Base-by-base conservation (phyloP, 2,113 vertebrate species). In the Aptenodytes patagonicus region DNA sequence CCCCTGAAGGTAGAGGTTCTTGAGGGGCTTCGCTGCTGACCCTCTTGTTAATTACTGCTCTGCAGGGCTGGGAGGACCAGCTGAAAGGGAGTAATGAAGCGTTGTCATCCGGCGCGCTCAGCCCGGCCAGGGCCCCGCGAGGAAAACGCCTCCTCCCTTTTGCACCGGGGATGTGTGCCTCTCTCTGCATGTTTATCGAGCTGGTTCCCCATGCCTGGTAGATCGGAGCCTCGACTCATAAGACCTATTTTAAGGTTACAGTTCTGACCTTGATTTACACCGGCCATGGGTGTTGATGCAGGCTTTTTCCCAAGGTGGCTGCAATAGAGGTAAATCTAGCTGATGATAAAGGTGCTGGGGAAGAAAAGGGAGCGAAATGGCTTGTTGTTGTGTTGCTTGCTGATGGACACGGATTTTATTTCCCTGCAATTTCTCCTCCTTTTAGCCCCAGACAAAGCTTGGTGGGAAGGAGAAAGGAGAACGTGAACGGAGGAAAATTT, bases 1-100 rank as follows among this genome's bases (percentile, higher is more conserved):
- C 69, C 91, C 94, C 94, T 42, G 78, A 88, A 95, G 96, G 91
- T 38, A 86, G 70, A 84, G 89, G 94, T 97, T 93, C 82, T 80
- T 90, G 68, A 93, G 88, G 84, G 87, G 70, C 87, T 94, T 85
- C 11, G 0, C 68, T 81, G 93, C 91, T 95, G 90, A 89, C 93
- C 95, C 94, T 75, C 82, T 73, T 9, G 71, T 66, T 95, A 95
- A 94, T 95, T 84, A 71, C 44, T 10, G 89, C 93, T 93, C 77
- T 25, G 87, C n/a, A 42, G 87, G 22, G 60, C 81, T 36, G 47
- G 83, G 77, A 93, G 25, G 54, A 68, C 65, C 25, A 14, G 91
- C 95, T 90, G 85, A 94, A 92, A 90, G 91, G 90, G 91, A 89
- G 84, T 58, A 87, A 34, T 73, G 93, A 89, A 72, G 93, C 70